Conservation (phyloP, 2,888 invertebrate species). For the Hyalella azteca region DNA sequence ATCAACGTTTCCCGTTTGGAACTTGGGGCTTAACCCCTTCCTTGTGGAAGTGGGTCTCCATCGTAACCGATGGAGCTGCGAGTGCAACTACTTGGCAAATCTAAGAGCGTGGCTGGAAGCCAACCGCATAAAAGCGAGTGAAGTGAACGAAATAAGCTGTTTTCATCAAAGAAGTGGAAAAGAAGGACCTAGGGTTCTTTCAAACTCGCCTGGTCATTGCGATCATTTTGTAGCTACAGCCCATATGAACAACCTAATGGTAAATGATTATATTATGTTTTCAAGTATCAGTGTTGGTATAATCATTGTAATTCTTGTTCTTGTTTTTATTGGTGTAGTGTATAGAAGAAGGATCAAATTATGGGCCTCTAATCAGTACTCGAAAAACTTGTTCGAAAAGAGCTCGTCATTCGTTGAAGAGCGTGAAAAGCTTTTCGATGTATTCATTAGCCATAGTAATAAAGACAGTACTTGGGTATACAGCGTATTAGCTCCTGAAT, state of each 20-base stretch:
- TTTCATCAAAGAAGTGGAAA: constrained; percentile 49
- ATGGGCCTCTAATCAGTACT: constrained; percentile 82
- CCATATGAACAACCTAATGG: constrained; percentile 53
- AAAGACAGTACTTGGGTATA: constrained; percentile 91
- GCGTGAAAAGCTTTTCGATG: constrained; percentile 80
- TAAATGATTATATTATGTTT: constrained; percentile 78
- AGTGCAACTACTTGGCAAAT: constrained; percentile 78
- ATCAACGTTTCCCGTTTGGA: constrained; percentile 83
- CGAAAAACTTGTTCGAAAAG: constrained; percentile 72
- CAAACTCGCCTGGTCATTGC: constrained; percentile 48
- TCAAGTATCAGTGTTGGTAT: constrained; percentile 75
- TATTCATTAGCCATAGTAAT: constrained; percentile 92
- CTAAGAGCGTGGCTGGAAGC: constrained; percentile 80
- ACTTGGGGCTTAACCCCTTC: constrained; percentile 81
- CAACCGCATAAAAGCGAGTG: constrained; percentile 68
- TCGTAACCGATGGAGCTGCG: constrained; percentile 89
- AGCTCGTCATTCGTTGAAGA: constrained; percentile 53
- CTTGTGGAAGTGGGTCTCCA: constrained; percentile 82
- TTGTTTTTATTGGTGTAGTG: constrained; percentile 72
- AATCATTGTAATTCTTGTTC: constrained; percentile 71
- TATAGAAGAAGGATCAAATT: constrained; percentile 81
- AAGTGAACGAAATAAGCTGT: constrained; percentile 44
- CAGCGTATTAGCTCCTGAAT: constrained; percentile 83
- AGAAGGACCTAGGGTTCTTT: constrained; percentile 45
- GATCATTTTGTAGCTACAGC: constrained; percentile 55